Percentiles rank a stretch among this genome's conserved stretches.
phyloP scores from a whole-genome alignment of 2,888 invertebrate species.

The Ophion obscuratus region DNA sequence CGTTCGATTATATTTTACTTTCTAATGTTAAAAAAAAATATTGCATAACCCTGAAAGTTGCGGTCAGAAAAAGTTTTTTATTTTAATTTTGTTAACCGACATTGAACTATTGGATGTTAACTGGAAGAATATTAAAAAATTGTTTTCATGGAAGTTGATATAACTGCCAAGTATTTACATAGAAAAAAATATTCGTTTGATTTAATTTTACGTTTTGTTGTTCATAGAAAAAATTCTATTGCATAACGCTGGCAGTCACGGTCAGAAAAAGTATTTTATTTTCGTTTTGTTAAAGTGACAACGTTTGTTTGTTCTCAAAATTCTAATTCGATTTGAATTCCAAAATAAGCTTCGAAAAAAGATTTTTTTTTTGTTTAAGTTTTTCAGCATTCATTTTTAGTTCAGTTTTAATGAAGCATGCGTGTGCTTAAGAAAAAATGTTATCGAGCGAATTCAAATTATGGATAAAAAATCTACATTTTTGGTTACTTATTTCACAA shows the following conservation, averaged over 20 bases:
- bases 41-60: too few relatives aligned
- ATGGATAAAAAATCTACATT: neutral
- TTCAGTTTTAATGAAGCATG: neutral
- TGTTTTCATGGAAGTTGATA: neutral
- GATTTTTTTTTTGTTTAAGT: constrained; percentile 54
- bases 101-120: too few relatives aligned
- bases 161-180: neutral
- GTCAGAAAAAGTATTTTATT: neutral
- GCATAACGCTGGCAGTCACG: too few relatives aligned
- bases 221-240: too few relatives aligned
- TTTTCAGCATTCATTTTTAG: neutral
- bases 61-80: too few relatives aligned
- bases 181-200: neutral
- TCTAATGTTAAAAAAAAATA: too few relatives aligned
- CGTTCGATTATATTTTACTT: too few relatives aligned
- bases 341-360: constrained; percentile 4
- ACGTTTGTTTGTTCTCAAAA: neutral
- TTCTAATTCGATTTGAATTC: neutral
- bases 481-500: neutral
- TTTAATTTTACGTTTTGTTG: neutral
- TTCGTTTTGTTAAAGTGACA: neutral
- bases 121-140: neutral
- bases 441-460: too few relatives aligned
- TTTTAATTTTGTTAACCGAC: too few relatives aligned
- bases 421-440: neutral